Evolutionary conservation across 2,797 vertebrate genomes (phyloP).

Genomic region (Antennarius maculatus): DNA sequence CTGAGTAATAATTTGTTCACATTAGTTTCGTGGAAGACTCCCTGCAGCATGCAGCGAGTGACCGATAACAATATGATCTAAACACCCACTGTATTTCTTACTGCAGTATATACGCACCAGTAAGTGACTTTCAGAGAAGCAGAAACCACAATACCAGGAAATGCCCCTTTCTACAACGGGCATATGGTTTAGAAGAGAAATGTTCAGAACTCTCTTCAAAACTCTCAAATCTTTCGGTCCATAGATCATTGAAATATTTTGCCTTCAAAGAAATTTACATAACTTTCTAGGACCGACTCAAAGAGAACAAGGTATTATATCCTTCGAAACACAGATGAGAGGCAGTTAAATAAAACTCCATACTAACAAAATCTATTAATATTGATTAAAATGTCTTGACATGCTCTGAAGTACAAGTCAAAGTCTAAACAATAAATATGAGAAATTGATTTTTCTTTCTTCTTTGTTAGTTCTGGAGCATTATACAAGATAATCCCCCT

Average conservation of each 20-base stretch:
- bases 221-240: neutral
- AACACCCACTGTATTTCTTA: neutral
- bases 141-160: slow-evolving; percentile 4
- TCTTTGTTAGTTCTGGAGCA: too few species aligned
- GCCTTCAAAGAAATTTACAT: neutral
- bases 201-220: neutral
- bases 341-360: neutral
- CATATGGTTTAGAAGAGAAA: neutral
- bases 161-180: neutral
- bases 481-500: neutral
- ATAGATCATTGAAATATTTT: neutral
- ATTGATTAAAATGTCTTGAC: too few species aligned
- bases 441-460: too few species aligned
- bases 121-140: slow-evolving; percentile 27
- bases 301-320: neutral
- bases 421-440: too few species aligned
- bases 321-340: neutral
- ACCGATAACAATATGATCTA: neutral
- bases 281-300: neutral
- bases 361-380: neutral
- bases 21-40: neutral
- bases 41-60: neutral
- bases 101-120: neutral
- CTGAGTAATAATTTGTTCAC: slow-evolving; percentile 3
- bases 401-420: too few species aligned